Base-by-base conservation (phyloP, 2,888 invertebrate species). In the Eupithecia vulgata region DNA sequence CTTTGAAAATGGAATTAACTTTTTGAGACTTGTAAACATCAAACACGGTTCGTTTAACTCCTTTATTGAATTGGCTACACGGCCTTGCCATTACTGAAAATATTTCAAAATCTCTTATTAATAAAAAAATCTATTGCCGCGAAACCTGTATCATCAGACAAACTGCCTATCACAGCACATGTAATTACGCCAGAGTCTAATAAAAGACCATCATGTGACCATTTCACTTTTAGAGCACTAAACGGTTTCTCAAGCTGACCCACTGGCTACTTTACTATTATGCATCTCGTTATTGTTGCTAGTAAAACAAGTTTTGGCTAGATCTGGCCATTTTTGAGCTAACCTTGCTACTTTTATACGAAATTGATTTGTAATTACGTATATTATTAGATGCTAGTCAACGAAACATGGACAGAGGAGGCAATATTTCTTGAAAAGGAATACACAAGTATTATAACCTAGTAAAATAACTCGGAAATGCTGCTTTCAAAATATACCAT, bases 211-310 rank as follows among this genome's bases (percentile, higher is more conserved):
- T 73, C 57, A 67, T 73, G 73, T 71, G 65, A 68, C 67, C 70
- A 72, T 73, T 72, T 78, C 79, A 78, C 78, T 79, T 78, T 79
- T 74, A 71, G 65, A 65, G 69, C 71, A 48, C 71, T 45, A 65
- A 74, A 71, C 68, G 52, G 65, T 67, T 70, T 73, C 73, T 70
- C 70, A 64, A 73, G 67, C 57, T 73, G 73, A 73, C 73, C 73
- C 74, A 74, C 74, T 70, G 74, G 70, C 70, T 67, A 64, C 70
- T 66, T 67, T 67, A 67, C 67, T 57, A 73, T 71, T 71, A 74
- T 70, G 67, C 59, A 71, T 67, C 71, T 74, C 40, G 65, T 45
- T 65, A 65, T 40, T 65, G 48, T 71, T 74, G 71, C 74, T 71
- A 67, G 21, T 57, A 42, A 42, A n/a, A 1, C 7, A 57, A 13